A percentile compares a stretch with the other conserved stretches of the same genome.
Conservation (phyloP, 2,113 vertebrate species). For the Poicephalus meyeri region DNA sequence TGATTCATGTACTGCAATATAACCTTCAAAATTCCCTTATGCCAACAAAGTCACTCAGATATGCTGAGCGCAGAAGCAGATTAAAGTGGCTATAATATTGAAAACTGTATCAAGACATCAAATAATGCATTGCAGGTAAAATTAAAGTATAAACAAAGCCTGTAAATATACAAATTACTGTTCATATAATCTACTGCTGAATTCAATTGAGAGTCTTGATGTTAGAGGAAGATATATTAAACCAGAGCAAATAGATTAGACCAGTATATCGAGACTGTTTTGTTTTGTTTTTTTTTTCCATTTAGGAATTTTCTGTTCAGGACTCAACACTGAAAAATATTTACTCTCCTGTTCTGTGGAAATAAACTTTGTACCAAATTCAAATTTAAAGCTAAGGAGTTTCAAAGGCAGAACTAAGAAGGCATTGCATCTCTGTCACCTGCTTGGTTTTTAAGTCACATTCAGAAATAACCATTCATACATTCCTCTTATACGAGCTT, state of each 20-base stretch:
- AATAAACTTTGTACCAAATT: conserved; percentile 29
- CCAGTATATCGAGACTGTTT: conserved; percentile 53
- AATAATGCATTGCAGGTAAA: conserved; percentile 83
- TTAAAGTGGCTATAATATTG: conserved; percentile 85
- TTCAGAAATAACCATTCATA: conserved; percentile 62
- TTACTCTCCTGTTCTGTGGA: conserved; percentile 1
- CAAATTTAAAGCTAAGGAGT: conserved; percentile 13
- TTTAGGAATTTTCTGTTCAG: conserved; percentile 60
- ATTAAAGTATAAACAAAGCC: conserved; percentile 91
- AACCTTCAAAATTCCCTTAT: conserved; percentile 89
- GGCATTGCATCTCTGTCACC: background rate
- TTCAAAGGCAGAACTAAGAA: background rate
- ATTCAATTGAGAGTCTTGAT: conserved; percentile 76
- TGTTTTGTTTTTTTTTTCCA: background rate
- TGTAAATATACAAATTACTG: conserved; percentile 77
- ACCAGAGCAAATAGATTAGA: conserved; percentile 73
- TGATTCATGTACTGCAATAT: conserved; percentile 94
- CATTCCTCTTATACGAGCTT: conserved; percentile 15
- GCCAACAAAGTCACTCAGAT: conserved; percentile 83
- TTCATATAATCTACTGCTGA: conserved; percentile 78
- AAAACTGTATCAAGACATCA: conserved; percentile 84
- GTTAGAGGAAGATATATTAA: conserved; percentile 77
- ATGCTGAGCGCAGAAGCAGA: conserved; percentile 81
- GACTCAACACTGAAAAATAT: conserved; percentile 22
- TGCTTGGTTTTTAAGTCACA: conserved; percentile 32